A percentile compares a stretch with the other conserved stretches of the same genome.
These are phyloP conservation scores for Parauchenoglanis punctatus DNA, from an alignment of 2,797 vertebrate species.

Conservation along the genomic window DNA sequence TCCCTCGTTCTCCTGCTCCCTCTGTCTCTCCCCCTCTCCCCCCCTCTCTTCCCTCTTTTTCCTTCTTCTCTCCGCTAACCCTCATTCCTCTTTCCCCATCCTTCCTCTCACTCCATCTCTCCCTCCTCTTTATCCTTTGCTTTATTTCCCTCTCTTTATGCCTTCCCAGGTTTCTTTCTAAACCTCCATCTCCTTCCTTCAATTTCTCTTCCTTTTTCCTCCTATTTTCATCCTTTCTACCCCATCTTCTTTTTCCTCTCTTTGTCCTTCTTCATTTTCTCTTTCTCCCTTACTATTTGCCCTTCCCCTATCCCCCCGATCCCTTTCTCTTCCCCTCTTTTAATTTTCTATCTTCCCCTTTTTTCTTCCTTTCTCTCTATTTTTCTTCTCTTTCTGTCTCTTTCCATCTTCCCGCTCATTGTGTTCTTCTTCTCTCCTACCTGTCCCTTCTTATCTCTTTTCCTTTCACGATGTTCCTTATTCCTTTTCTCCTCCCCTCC, in stretches of 20 bases:
- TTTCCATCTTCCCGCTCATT: neutral
- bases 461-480: neutral
- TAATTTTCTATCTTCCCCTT: slow-evolving; percentile 32
- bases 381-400: neutral
- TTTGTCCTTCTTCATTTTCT: neutral
- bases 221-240: neutral
- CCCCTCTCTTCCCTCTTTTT: neutral
- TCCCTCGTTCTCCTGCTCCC: slow-evolving; percentile 61
- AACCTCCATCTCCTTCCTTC: neutral
- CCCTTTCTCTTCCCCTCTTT: slow-evolving; percentile 42
- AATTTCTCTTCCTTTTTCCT: neutral
- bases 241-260: neutral
- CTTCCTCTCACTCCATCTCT: slow-evolving; percentile 57
- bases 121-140: neutral
- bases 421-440: neutral
- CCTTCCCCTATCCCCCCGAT: slow-evolving; percentile 21
- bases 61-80: neutral
- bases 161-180: neutral
- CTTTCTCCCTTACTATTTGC: neutral
- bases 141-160: slow-evolving; percentile 55
- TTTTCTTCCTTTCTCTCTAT: neutral
- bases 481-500: neutral
- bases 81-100: slow-evolving; percentile 24
- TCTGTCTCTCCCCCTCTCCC: slow-evolving; percentile 57
- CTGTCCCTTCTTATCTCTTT: neutral